Evolutionary conservation across 2,888 invertebrate species (phyloP).

Genomic region (Drosophila leonis): DNA sequence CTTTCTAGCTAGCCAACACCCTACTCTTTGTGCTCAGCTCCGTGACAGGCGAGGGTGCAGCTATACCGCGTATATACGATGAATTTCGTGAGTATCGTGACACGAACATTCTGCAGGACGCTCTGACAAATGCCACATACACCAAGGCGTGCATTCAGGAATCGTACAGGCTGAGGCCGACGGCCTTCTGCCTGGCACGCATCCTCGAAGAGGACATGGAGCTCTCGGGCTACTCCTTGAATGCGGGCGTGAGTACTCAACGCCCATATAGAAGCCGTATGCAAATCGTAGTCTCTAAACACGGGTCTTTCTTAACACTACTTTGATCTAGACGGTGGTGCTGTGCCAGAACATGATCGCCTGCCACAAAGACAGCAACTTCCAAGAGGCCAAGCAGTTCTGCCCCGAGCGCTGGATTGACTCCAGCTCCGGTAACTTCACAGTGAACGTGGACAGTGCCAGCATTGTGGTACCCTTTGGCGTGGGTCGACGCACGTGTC

Average conservation of each 20-base stretch:
- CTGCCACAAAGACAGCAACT: conserved; percentile 91
- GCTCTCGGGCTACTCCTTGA: conserved; percentile 89
- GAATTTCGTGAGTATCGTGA: conserved; percentile 88
- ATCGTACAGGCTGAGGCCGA: conserved; percentile 89
- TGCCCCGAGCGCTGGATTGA: conserved; percentile 92
- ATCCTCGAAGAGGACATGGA: conserved; percentile 90
- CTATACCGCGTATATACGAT: conserved; percentile 89
- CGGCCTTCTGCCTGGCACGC: conserved; percentile 92
- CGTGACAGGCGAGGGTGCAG: conserved; percentile 89
- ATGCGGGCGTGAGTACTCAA: conserved; percentile 89
- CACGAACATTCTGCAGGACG: conserved; percentile 87
- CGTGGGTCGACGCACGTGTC: conserved; percentile 92
- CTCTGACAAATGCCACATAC: conserved; percentile 89
- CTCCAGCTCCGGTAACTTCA: conserved; percentile 77
- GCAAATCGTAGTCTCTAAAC: conserved; percentile 1
- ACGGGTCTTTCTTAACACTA: background rate
- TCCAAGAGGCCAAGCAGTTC: conserved; percentile 89
- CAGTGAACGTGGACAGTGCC: conserved; percentile 85
- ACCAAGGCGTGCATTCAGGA: conserved; percentile 92
- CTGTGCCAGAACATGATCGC: conserved; percentile 94
- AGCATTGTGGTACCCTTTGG: conserved; percentile 93
- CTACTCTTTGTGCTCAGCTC: conserved; percentile 91
- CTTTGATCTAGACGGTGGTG: conserved; percentile 88
- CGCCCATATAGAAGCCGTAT: background rate
- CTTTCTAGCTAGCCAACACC: conserved; percentile 90